Conservation (phyloP, 2,113 vertebrate species). For the Girardinichthys multiradiatus region DNA sequence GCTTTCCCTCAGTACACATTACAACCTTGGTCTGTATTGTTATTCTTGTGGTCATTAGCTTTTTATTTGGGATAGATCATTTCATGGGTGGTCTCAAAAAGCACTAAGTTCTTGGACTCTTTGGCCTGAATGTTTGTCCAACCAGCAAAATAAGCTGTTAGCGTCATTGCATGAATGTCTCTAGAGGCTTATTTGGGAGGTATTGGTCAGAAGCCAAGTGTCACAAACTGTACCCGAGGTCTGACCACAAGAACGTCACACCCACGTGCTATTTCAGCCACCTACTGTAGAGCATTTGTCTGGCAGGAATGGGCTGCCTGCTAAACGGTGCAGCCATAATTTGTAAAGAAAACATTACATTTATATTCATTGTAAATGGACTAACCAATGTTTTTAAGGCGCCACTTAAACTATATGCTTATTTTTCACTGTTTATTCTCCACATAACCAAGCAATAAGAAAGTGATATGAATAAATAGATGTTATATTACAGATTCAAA, state of each 20-base stretch:
- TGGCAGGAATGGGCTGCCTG: conserved; percentile 32
- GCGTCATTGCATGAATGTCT: conserved; percentile 60
- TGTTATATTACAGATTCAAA: conserved; percentile 23
- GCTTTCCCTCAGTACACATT: not conserved
- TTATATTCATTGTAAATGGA: conserved; percentile 37
- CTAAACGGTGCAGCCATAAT: conserved; percentile 42
- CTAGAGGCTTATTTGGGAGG: conserved; percentile 51
- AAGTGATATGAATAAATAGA: conserved; percentile 52
- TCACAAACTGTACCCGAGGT: conserved; percentile 63
- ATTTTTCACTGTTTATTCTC: conserved; percentile 32
- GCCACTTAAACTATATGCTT: conserved; percentile 24
- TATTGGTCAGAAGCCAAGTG: conserved; percentile 62
- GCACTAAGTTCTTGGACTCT: conserved; percentile 22
- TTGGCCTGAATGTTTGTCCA: conserved; percentile 27
- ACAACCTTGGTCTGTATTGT: conserved; percentile 16
- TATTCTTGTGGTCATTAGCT: conserved; percentile 7
- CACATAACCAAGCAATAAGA: conserved; percentile 29
- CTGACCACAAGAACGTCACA: conserved; percentile 65
- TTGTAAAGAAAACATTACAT: conserved; percentile 58
- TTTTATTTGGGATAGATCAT: conserved; percentile 30
- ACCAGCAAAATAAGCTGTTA: conserved; percentile 59
- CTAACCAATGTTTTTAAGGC: conserved; percentile 27
- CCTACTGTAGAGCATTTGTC: conserved; percentile 40
- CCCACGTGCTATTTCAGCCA: conserved; percentile 63
- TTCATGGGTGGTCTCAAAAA: conserved; percentile 61